These are phyloP conservation scores for Neolamprologus fasciatus DNA, from an alignment of 2,113 vertebrate genomes.

Conservation along the genomic window DNA sequence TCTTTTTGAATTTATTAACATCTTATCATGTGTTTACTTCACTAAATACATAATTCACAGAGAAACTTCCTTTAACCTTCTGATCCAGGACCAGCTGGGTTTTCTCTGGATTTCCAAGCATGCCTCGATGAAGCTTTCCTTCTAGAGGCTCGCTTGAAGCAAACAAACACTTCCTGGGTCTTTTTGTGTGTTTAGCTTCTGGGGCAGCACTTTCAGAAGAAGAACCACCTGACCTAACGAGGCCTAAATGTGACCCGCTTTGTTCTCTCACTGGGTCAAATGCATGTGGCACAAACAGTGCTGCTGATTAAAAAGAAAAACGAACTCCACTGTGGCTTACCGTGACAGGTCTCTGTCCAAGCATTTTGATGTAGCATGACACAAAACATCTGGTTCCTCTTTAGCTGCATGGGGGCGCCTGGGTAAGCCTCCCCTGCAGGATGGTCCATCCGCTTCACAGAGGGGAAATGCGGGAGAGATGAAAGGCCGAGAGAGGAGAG, in stretches of 20 bases:
- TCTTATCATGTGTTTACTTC: constrained; percentile 42
- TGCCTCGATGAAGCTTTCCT: neutral
- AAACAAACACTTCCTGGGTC: constrained; percentile 35
- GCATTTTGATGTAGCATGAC: constrained; percentile 45
- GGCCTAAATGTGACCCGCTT: neutral
- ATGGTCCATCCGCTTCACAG: constrained; percentile 26
- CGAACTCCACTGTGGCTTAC: neutral
- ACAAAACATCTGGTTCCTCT: constrained; percentile 72
- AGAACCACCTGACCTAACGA: neutral
- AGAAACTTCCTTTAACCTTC: constrained; percentile 16
- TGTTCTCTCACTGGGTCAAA: neutral
- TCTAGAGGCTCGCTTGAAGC: neutral
- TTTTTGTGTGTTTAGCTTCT: neutral
- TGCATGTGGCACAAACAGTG: neutral
- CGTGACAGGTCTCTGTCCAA: constrained; percentile 29
- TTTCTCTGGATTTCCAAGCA: neutral
- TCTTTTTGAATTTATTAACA: constrained; percentile 25
- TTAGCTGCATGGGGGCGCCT: constrained; percentile 46
- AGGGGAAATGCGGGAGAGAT: constrained; percentile 7
- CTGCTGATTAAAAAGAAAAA: constrained; percentile 19
- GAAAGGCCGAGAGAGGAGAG: neutral
- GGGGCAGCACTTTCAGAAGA: neutral
- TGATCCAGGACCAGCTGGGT: neutral
- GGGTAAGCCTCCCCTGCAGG: constrained; percentile 56
- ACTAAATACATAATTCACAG: constrained; percentile 27